Evolutionary conservation across 2,888 invertebrate genomes (phyloP).

Genomic region (Caradrina kadenii): DNA sequence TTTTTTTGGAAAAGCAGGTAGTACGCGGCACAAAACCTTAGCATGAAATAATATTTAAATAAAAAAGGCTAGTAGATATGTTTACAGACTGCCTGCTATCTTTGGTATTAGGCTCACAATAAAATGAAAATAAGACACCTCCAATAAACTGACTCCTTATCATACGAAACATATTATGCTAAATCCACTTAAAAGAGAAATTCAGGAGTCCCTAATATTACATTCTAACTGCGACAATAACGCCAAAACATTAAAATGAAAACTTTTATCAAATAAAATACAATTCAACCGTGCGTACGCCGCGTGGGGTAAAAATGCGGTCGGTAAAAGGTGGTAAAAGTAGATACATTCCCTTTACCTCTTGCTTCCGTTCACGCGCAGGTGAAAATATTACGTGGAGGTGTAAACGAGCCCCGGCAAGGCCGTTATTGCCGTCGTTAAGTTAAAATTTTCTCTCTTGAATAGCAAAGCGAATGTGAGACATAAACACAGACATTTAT

Average conservation of each 20-base stretch:
- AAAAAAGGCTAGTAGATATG: background rate
- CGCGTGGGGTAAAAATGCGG: conserved; percentile 71
- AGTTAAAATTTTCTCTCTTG: conserved; percentile 84
- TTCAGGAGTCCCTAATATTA: conserved; percentile 55
- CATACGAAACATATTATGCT: conserved; percentile 56
- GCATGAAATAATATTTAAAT: background rate
- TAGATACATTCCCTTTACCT: conserved; percentile 74
- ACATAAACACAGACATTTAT: conserved; percentile 81
- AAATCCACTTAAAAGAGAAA: conserved; percentile 48
- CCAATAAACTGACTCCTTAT: conserved; percentile 42
- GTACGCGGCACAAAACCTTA: background rate
- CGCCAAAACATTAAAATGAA: conserved; percentile 62
- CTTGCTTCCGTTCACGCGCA: conserved; percentile 77
- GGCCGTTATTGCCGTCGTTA: conserved; percentile 84
- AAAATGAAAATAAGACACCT: conserved; percentile 42
- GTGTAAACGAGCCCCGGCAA: conserved; percentile 82
- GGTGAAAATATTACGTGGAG: conserved; percentile 81
- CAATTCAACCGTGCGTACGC: conserved; percentile 66
- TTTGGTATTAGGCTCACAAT: conserved; percentile 20
- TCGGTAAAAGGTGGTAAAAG: conserved; percentile 68
- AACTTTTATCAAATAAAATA: conserved; percentile 72
- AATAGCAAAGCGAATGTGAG: conserved; percentile 79
- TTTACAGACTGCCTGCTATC: conserved; percentile 5
- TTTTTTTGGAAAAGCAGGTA: background rate
- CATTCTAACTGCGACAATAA: conserved; percentile 61